Evolutionary conservation across 2,113 vertebrate genomes (phyloP).

Genomic region (Salvelinus alpinus): DNA sequence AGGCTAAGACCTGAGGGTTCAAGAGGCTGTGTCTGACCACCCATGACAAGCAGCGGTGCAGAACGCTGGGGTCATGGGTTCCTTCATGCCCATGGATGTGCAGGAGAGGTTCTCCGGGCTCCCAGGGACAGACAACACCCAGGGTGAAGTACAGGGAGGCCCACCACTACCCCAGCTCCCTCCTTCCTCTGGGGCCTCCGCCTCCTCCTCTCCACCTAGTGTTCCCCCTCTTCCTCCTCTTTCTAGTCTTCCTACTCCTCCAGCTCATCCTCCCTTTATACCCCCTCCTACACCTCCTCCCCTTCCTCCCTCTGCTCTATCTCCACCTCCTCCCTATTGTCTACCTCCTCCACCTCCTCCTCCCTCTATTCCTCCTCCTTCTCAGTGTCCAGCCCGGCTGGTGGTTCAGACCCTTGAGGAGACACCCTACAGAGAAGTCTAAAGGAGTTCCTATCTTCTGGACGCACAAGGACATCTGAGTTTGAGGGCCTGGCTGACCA

Average conservation of each 20-base stretch:
- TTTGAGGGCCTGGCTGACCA: neutral
- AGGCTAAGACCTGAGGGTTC: conserved; percentile 78
- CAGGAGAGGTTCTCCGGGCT: conserved; percentile 75
- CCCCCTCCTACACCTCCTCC: conserved; percentile 2
- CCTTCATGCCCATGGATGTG: conserved; percentile 70
- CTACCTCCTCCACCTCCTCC: conserved; percentile 6
- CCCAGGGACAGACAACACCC: conserved; percentile 10
- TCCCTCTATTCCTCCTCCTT: conserved; percentile 20
- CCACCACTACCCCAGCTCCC: neutral
- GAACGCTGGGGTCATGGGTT: conserved; percentile 78
- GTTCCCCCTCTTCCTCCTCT: conserved; percentile 8
- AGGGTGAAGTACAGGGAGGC: neutral
- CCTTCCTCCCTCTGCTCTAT: neutral
- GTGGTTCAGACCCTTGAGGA: conserved; percentile 71
- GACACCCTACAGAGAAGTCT: conserved; percentile 79
- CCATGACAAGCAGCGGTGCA: conserved; percentile 91
- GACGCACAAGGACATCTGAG: conserved; percentile 93
- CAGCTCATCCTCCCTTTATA: neutral
- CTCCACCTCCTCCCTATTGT: conserved; percentile 10
- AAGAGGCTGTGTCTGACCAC: conserved; percentile 85
- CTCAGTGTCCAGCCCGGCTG: neutral
- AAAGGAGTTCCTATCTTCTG: conserved; percentile 87
- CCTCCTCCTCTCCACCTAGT: neutral
- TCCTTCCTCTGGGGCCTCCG: neutral
- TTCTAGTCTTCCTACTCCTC: neutral